Evolutionary conservation across 2,888 invertebrate genomes (phyloP).

Genomic region (Desoria tigrina): DNA sequence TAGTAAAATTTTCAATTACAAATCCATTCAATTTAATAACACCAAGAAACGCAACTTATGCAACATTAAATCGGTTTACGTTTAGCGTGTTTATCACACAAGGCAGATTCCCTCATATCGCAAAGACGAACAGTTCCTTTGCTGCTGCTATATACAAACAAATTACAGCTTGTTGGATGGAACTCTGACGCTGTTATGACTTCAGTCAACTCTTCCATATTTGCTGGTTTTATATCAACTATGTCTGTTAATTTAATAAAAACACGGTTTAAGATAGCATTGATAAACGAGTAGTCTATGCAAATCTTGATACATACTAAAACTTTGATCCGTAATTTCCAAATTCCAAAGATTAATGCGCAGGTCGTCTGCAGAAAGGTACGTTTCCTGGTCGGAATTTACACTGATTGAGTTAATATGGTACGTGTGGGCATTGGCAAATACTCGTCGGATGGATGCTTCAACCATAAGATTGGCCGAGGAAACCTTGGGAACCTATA

Average conservation of each 20-base stretch:
- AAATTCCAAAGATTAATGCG: slow-evolving; percentile 99
- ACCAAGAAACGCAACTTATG: too few relatives aligned
- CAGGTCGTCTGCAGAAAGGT: slow-evolving; percentile 97
- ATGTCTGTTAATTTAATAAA: slow-evolving; percentile 67
- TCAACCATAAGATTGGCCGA: slow-evolving; percentile 98
- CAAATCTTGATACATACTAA: slow-evolving; percentile 71
- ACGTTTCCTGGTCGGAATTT: slow-evolving; percentile 99
- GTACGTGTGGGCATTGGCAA: slow-evolving; percentile 99
- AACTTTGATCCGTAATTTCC: slow-evolving; percentile 99
- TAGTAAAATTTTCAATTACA: too few relatives aligned
- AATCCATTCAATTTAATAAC: too few relatives aligned
- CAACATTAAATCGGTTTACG: too few relatives aligned
- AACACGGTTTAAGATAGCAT: too few relatives aligned
- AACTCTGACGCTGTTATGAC: slow-evolving; percentile 99
- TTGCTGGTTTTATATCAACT: slow-evolving; percentile 99
- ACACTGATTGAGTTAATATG: slow-evolving; percentile 99
- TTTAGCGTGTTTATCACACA: slow-evolving; percentile 98
- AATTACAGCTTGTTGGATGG: slow-evolving; percentile 97
- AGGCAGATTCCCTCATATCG: slow-evolving; percentile 98
- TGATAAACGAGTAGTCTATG: too few relatives aligned
- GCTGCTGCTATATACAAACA: slow-evolving; percentile 99
- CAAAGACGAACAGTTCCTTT: slow-evolving; percentile 98
- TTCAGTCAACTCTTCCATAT: slow-evolving; percentile 99
- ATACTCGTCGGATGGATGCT: slow-evolving; percentile 95
- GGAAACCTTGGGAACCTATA: slow-evolving; percentile 82